Conservation (phyloP, 1,140 invertebrate genomes). For the Hestina assimilis region DNA sequence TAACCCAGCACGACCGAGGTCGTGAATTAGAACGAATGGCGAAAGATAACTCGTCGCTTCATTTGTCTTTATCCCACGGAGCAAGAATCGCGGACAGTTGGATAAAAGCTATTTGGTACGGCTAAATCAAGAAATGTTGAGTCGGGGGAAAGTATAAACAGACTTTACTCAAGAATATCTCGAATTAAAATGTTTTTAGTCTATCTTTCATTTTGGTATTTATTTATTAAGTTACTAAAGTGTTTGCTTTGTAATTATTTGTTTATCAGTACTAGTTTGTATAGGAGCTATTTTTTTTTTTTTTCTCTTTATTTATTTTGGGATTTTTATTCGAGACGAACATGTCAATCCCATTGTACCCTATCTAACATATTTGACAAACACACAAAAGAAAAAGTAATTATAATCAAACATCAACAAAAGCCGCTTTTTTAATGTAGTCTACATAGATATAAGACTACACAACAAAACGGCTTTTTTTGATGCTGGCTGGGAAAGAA, state of each 20-base stretch:
- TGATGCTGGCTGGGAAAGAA: too few relatives aligned
- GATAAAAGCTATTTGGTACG: conserved; percentile 31
- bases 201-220: too few relatives aligned
- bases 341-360: too few relatives aligned
- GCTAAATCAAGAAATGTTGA: conserved; percentile 10
- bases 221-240: neutral
- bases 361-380: too few relatives aligned
- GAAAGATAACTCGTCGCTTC: conserved; percentile 44
- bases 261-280: too few relatives aligned
- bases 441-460: too few relatives aligned
- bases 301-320: too few relatives aligned
- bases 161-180: neutral
- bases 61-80: conserved; percentile 54
- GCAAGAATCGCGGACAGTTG: conserved; percentile 24
- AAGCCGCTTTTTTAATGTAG: too few relatives aligned
- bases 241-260: neutral
- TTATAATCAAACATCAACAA: too few relatives aligned
- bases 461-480: too few relatives aligned
- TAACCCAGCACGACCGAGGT: conserved; percentile 44
- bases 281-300: neutral
- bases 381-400: too few relatives aligned
- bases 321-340: too few relatives aligned
- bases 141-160: neutral
- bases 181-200: neutral
- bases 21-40: conserved; percentile 54